Conservation (phyloP, 1,140 invertebrate genomes). For the Samia ricini region DNA sequence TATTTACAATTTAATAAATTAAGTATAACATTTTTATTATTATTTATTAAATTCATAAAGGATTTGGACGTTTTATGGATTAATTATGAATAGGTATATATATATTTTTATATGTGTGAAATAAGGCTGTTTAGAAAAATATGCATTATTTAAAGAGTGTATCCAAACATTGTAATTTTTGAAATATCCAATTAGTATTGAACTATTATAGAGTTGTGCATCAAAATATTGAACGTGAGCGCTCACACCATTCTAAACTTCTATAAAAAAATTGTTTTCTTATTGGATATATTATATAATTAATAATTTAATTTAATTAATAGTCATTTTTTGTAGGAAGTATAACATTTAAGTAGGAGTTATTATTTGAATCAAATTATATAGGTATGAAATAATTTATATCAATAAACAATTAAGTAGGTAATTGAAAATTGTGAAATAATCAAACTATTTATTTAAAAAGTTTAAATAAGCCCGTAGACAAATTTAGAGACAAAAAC, state of each 20-base stretch:
- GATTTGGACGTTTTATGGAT: background rate
- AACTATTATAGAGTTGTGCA: background rate
- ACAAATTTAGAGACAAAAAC: too few relatives aligned
- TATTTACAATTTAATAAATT: slow-evolving; percentile 9
- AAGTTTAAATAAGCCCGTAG: too few relatives aligned
- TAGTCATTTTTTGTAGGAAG: too few relatives aligned
- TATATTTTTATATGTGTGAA: too few relatives aligned
- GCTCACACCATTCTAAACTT: background rate
- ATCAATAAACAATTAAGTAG: background rate
- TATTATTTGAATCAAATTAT: background rate
- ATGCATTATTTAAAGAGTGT: too few relatives aligned
- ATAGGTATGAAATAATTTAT: background rate
- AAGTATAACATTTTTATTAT: background rate
- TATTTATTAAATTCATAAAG: slow-evolving; percentile 9
- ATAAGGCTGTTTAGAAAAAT: too few relatives aligned
- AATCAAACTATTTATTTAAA: background rate
- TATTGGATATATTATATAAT: background rate
- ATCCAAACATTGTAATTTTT: too few relatives aligned
- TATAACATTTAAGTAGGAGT: background rate
- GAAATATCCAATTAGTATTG: background rate
- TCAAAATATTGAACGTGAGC: background rate
- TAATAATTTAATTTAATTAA: too few relatives aligned
- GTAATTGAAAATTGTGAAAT: background rate
- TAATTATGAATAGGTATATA: background rate
- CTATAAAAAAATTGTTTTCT: too few relatives aligned